Base-by-base conservation (phyloP, 92 coral and sea anemone species). In the Porites evermanni region DNA sequence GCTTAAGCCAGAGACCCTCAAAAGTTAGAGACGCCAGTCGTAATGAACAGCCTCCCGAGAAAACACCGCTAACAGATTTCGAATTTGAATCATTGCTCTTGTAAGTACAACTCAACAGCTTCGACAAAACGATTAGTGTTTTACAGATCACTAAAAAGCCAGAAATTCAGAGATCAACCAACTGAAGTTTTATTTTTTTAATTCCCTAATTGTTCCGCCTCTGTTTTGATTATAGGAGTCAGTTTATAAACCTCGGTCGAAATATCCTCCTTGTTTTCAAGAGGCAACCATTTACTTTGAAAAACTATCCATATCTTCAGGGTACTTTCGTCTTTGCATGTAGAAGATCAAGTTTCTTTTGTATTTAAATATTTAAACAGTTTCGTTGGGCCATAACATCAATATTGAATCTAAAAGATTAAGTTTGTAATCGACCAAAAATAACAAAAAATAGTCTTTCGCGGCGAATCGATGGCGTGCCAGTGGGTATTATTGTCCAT, bases 321-420 rank as follows among this genome's bases (percentile, higher is more conserved):
- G 72, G 87, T 63, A 61, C 76, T 74, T 29, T 75, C 50, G 72
- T 50, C 6, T 51, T 44, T 2, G 71, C 51, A 38, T 63, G 56
- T 52, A 26, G 64, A 65, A 11, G 87, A 83, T 73, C 87, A 64
- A 64, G 73, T 83, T 83, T 83, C 87, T 83, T 83, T 83, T 83
- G 74, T 72, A 65, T 73, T 83, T 83, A 83, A 83, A 83, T 83
- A 83, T 83, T 83, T 83, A 83, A 83, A 83, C 87, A 83, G 80
- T 73, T 83, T 83, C 87, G 79, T 64, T 74, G 26, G 63, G 73
- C 87, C 80, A 83, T 50, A 83, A 64, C 87, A 83, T 83, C 87
- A 83, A 83, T 83, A 83, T 83, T 83, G 87, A 83, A 83, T 47
- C 80, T 73, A 74, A 73, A 74, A 83, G 80, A 83, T 83, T 83